Evolutionary conservation across 2,113 vertebrate genomes (phyloP), one percentile per base, ranked within the genome.

Genomic region (Ammodytes dubius): DNA sequence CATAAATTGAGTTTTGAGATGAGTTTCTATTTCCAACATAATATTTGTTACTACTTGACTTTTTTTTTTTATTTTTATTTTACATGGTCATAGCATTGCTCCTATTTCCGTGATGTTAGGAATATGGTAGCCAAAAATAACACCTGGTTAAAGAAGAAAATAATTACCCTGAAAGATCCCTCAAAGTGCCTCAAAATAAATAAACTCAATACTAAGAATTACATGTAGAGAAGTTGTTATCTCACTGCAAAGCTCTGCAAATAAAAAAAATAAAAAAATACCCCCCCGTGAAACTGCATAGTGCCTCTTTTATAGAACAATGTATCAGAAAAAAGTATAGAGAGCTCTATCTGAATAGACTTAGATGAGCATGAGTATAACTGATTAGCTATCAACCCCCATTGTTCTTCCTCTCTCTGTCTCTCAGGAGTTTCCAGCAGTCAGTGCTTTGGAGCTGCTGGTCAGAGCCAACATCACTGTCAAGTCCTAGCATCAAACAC

Each of bases 391-490:
- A 15, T 50, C 40, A 54, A 0, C 42, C 4, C 5, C 4, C 0
- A 35, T 13, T 3, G 0, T 17, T 27, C 0, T 63, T 15, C n/a
- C 0, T 71, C 56, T 35, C 35, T 73, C 13, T 53, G 14, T 85
- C 57, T 77, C 11, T 47, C 87, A 97, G 98, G 98, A 99, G n/a
- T 98, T 95, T 72, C 79, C 95, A 10, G 52, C 95, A 0, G 96
- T 95, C 61, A 96, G 96, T 74, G 96, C 95, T 2, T 85, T 98
- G 94, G 96, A 98, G 90, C 93, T 99, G 78, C 86, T 97, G 4
- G 93, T 98, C 65, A 94, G 95, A 67, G 97, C 97, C 67, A 97
- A 95, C 83, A 96, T 98, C 92, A 97, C 96, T 0, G 95, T 99
- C 40, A 97, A 97, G 76, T 98, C 97, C 57, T n/a, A 96, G 91